Percentiles rank a stretch among this genome's conserved stretches.
Evolutionary conservation across 2,888 invertebrate species (phyloP).

Genomic region (Pegoplata infirma): DNA sequence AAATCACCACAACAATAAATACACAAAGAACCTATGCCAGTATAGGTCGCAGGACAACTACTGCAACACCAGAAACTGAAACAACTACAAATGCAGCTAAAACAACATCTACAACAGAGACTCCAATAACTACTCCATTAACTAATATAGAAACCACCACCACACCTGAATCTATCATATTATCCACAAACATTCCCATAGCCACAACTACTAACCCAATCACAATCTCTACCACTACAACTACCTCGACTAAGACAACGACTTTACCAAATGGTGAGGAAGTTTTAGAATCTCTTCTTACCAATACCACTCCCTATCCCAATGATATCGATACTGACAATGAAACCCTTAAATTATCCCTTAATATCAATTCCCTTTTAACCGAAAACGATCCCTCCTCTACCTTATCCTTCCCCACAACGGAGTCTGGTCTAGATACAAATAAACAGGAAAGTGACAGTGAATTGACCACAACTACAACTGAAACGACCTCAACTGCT

Average conservation of each 20-base stretch:
- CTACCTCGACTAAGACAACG: slow-evolving; percentile 60
- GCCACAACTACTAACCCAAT: slow-evolving; percentile 61
- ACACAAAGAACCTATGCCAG: slow-evolving; percentile 72
- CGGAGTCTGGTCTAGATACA: slow-evolving; percentile 68
- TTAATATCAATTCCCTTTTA: slow-evolving; percentile 63
- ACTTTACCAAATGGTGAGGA: slow-evolving; percentile 43
- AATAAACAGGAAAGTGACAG: slow-evolving; percentile 43
- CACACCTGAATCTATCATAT: slow-evolving; percentile 67
- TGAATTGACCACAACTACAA: no score
- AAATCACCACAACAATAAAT: slow-evolving; percentile 48
- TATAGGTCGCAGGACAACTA: slow-evolving; percentile 75
- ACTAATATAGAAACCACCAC: slow-evolving; percentile 67
- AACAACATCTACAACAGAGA: slow-evolving; percentile 68
- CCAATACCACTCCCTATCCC: slow-evolving; percentile 59
- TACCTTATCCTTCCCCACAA: slow-evolving; percentile 61
- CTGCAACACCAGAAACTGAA: slow-evolving; percentile 65
- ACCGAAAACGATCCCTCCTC: slow-evolving; percentile 57
- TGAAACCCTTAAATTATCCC: slow-evolving; percentile 54
- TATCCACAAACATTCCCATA: slow-evolving; percentile 64
- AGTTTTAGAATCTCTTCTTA: slow-evolving; percentile 43
- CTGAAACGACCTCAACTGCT: slow-evolving; percentile 38
- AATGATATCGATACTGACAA: slow-evolving; percentile 58
- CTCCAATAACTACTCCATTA: slow-evolving; percentile 65
- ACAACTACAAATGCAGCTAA: slow-evolving; percentile 64
- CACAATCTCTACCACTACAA: slow-evolving; percentile 66